Evolutionary conservation across 1,140 invertebrate genomes (phyloP).

Genomic region (Rhizoglyphus robini): DNA sequence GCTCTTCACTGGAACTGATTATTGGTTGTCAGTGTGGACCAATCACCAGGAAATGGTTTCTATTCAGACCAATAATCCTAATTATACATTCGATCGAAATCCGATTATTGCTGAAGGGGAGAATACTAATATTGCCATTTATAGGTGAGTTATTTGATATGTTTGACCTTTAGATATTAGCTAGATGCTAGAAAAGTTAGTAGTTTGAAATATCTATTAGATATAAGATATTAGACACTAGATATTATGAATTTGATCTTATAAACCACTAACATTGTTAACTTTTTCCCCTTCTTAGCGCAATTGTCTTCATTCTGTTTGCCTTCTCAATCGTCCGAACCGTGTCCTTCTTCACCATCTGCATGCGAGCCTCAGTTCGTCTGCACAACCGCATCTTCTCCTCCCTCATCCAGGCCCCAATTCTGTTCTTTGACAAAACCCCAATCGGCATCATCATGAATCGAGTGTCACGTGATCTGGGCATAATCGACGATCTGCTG

Average conservation of each 20-base stretch:
- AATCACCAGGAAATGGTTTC: neutral
- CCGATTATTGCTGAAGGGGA: neutral
- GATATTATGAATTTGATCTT: no score
- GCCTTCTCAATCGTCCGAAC: conserved; percentile 41
- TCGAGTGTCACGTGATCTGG: no score
- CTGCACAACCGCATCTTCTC: conserved; percentile 72
- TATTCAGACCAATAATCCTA: neutral
- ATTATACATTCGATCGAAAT: neutral
- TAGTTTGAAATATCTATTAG: no score
- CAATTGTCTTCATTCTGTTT: conserved; percentile 30
- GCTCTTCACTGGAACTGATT: conserved; percentile 28
- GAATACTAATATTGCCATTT: neutral
- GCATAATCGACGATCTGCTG: no score
- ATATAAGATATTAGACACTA: no score
- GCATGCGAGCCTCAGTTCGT: conserved; percentile 58
- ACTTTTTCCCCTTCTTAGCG: no score
- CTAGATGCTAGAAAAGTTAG: no score
- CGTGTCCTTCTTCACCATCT: conserved; percentile 57
- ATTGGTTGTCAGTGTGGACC: conserved; percentile 27
- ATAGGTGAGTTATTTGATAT: no score
- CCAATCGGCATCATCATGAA: conserved; percentile 35
- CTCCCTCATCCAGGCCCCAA: conserved; percentile 60
- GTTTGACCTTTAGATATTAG: no score
- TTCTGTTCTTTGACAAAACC: conserved; percentile 78
- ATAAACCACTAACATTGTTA: no score